Conservation (phyloP, 2,888 invertebrate species). For the Miltochrista miniata region DNA sequence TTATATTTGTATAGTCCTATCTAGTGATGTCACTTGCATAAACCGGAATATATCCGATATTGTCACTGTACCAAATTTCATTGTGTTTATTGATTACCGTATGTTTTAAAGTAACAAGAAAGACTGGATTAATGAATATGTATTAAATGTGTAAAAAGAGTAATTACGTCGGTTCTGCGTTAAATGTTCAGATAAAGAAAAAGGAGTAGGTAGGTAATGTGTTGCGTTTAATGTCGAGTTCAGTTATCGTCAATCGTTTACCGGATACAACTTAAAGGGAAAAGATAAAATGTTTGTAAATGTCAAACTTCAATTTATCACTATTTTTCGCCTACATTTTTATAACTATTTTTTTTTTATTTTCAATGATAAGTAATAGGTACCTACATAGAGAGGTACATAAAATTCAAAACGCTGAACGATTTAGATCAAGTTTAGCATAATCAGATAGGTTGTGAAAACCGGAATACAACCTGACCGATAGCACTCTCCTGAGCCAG, state of each 20-base stretch:
- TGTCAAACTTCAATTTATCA: too few species aligned
- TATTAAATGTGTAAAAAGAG: constrained; percentile 59
- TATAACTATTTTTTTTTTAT: too few species aligned
- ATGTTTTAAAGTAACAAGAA: constrained; percentile 27
- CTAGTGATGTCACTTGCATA: constrained; percentile 24
- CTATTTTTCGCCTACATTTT: too few species aligned
- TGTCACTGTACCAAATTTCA: constrained; percentile 15
- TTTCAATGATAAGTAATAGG: too few species aligned
- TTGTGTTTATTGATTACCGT: constrained; percentile 17
- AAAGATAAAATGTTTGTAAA: too few species aligned
- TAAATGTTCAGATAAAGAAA: constrained; percentile 30
- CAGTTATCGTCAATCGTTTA: neutral
- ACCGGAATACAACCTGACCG: too few species aligned
- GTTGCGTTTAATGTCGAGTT: constrained; percentile 15
- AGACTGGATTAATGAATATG: constrained; percentile 54
- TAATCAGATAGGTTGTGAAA: too few species aligned
- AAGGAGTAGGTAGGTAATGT: constrained; percentile 19
- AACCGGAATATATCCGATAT: constrained; percentile 8
- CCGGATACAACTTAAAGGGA: neutral
- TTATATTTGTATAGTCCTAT: constrained; percentile 1
- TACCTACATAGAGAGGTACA: too few species aligned
- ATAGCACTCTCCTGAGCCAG: too few species aligned
- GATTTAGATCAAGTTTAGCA: too few species aligned
- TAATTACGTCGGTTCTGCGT: constrained; percentile 56
- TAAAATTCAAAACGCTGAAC: too few species aligned